Conservation (phyloP, 2,113 vertebrate species). For the Pelusios castaneus region DNA sequence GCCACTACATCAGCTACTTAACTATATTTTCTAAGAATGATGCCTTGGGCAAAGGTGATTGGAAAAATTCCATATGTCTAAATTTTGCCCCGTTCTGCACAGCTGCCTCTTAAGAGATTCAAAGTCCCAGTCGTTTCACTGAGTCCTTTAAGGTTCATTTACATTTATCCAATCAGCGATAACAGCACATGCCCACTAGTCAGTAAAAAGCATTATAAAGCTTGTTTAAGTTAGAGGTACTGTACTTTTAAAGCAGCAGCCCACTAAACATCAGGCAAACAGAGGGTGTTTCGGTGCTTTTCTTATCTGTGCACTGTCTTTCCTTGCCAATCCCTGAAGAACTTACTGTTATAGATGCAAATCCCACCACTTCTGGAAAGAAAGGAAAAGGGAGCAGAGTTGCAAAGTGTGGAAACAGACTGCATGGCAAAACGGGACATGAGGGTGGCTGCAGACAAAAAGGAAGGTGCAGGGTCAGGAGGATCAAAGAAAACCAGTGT, state of each 20-base stretch:
- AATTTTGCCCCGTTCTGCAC: not conserved
- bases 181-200: not conserved
- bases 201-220: not conserved
- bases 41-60: not conserved
- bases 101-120: not conserved
- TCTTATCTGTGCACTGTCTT: not conserved
- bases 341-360: not conserved
- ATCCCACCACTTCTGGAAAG: not conserved
- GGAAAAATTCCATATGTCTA: not conserved
- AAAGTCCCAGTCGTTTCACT: not conserved
- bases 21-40: not conserved
- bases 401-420: not conserved
- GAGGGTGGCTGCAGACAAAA: not conserved
- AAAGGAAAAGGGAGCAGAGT: not conserved
- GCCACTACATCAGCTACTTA: not conserved
- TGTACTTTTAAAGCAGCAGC: not conserved
- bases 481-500: not conserved
- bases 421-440: constrained; percentile 42
- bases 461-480: not conserved
- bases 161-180: rapidly evolving
- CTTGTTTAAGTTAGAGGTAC: not conserved
- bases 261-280: not conserved
- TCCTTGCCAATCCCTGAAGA: not conserved
- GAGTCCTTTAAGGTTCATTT: not conserved
- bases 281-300: not conserved